Evolutionary conservation across 2,113 vertebrate genomes (phyloP), one percentile per base, ranked within the genome.

Genomic region (Phylloscopus trochilus): DNA sequence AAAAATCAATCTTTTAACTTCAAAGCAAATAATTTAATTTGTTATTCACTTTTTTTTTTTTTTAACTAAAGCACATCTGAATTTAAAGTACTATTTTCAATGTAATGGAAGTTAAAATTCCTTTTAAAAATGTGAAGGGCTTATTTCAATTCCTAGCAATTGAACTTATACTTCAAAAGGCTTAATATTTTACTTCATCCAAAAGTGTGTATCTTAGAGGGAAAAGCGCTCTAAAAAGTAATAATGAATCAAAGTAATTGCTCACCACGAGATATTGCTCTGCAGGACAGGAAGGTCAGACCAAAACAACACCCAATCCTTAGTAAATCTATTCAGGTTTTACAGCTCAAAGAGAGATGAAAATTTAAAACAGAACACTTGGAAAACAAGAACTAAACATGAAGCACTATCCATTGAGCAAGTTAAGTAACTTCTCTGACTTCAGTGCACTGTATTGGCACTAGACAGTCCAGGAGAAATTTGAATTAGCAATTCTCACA

Each of bases 161-260:
- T 75, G 70, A 96, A 84, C 15, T 67, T 83, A 31, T 4, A 31
- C 52, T 81, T 95, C 58, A 87, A 87, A 91, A 68, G n/a, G 37
- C 17, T 83, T 86, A 80, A 86, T 70, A 88, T 83, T 92, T 81
- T 90, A 77, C 47, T 86, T 94, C 15, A 62, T 78, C 39, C 56
- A 59, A 27, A 88, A 83, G 24, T 9, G 21, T 67, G 39, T 43
- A 63, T 81, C n/a, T 83, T 86, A 74, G 72, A 90, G 51, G 51
- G 31, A 41, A 74, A 70, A 87, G 27, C 8, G 4, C 56, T 77
- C 41, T 46, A 23, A 83, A 87, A n/a, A 69, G 41, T 78, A 90
- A 86, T 83, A 86, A 76, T 83, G 80, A 87, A 93, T 92, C 76
- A 93, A 96, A 85, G 63, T 39, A 91, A 83, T 69, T 94, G 69